Evolutionary conservation across 2,113 vertebrate genomes (phyloP).

Genomic region (Ciconia maguari): DNA sequence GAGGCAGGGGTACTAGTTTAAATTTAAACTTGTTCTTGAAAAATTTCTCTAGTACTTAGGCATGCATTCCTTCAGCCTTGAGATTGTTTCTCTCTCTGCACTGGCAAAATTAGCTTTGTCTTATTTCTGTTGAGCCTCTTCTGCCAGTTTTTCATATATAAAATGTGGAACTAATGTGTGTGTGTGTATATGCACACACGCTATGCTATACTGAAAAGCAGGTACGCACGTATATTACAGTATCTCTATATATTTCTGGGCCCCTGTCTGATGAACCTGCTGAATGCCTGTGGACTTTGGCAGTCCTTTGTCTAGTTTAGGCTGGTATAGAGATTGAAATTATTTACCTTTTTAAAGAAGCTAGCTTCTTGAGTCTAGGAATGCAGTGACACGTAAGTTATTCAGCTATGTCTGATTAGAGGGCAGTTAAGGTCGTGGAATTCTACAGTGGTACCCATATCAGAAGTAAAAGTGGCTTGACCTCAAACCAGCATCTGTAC

Average conservation of each 20-base stretch:
- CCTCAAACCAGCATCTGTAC: neutral
- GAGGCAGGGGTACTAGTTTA: neutral
- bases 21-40: neutral
- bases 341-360: neutral
- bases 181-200: neutral
- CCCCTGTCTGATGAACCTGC: neutral
- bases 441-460: neutral
- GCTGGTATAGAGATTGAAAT: neutral
- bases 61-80: neutral
- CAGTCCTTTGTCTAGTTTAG: neutral
- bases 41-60: neutral
- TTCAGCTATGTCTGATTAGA: neutral
- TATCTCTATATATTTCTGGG: neutral
- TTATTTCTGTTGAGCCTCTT: neutral
- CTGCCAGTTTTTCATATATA: neutral
- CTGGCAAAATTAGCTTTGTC: neutral
- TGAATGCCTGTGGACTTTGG: neutral
- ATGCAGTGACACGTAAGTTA: neutral
- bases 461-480: neutral
- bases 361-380: neutral
- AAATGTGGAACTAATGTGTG: neutral
- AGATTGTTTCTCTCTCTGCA: neutral
- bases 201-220: neutral
- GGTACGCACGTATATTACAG: rapidly evolving
- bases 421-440: neutral